Conservation (phyloP, 1,140 invertebrate genomes). For the Drosophila ananassae region DNA sequence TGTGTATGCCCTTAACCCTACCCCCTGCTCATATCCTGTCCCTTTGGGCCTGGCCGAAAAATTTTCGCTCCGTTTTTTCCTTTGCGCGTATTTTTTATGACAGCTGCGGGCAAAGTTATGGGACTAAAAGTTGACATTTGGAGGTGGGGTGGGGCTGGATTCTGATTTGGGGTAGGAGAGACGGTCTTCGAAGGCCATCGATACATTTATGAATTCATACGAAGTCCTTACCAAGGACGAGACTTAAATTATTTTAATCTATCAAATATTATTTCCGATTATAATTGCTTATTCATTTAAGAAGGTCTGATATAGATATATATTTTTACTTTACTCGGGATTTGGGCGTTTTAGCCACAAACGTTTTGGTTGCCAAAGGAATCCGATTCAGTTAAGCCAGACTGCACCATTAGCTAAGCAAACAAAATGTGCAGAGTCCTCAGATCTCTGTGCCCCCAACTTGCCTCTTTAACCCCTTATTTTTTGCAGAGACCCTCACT, state of each 20-base stretch:
- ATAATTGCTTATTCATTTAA: not conserved
- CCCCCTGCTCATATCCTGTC: not conserved
- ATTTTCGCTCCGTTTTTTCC: slow-evolving; percentile 16
- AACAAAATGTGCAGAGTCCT: slow-evolving; percentile 22
- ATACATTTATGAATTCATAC: slow-evolving; percentile 6
- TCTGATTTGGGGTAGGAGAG: not conserved
- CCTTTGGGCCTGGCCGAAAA: slow-evolving; percentile 21
- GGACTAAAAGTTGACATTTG: slow-evolving; percentile 60
- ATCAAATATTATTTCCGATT: not conserved
- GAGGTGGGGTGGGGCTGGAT: not conserved
- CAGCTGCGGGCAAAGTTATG: slow-evolving; percentile 57
- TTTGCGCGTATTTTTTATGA: slow-evolving; percentile 67
- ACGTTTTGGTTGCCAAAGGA: slow-evolving; percentile 15
- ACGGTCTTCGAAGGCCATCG: slow-evolving; percentile 4
- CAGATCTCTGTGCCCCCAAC: not conserved
- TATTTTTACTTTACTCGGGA: not conserved
- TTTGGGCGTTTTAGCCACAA: slow-evolving; percentile 10
- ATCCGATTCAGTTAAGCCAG: slow-evolving; percentile 17
- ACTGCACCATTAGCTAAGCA: slow-evolving; percentile 42
- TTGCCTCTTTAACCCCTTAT: not conserved
- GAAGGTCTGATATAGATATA: not conserved
- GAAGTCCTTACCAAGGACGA: not conserved
- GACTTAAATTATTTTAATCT: not conserved
- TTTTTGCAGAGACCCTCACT: not conserved
- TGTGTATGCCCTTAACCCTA: slow-evolving; percentile 49